phyloP scores from a whole-genome alignment of 2,888 invertebrate species.

The Geophilus truncorum region DNA sequence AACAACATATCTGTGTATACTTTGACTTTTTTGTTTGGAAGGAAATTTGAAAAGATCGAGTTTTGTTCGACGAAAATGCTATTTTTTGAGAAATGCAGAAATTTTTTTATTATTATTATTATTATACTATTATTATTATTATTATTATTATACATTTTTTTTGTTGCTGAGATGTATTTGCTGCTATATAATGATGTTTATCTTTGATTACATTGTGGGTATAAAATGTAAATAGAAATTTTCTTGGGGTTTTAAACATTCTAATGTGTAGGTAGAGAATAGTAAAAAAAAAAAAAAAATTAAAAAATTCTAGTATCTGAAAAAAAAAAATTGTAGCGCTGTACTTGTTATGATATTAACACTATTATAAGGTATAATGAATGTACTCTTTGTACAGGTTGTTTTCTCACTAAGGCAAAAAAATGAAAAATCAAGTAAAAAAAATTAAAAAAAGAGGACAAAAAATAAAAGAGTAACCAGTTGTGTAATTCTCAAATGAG shows the following conservation, averaged over 20 bases:
- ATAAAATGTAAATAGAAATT: background rate
- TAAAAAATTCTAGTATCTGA: background rate
- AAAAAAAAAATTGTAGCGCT: background rate
- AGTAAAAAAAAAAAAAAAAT: background rate
- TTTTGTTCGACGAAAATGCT: background rate
- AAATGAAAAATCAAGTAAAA: background rate
- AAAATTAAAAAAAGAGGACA: no score
- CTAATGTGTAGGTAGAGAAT: background rate
- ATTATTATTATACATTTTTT: background rate
- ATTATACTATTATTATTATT: background rate
- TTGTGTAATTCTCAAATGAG: conserved; percentile 2
- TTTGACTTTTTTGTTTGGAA: background rate
- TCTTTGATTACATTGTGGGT: background rate
- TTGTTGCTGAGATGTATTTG: conserved; percentile 1
- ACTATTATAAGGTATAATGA: background rate
- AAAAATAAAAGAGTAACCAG: background rate
- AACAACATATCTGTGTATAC: background rate
- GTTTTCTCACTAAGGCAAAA: conserved; percentile 1
- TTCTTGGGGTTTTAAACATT: background rate
- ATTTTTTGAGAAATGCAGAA: background rate
- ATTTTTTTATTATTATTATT: background rate
- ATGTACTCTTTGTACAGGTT: conserved; percentile 10
- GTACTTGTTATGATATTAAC: conserved; percentile 10
- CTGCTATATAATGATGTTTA: conserved; percentile 4
- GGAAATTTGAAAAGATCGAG: background rate